Evolutionary conservation across 1,140 invertebrate genomes (phyloP).

Genomic region (Trissolcus basalis): DNA sequence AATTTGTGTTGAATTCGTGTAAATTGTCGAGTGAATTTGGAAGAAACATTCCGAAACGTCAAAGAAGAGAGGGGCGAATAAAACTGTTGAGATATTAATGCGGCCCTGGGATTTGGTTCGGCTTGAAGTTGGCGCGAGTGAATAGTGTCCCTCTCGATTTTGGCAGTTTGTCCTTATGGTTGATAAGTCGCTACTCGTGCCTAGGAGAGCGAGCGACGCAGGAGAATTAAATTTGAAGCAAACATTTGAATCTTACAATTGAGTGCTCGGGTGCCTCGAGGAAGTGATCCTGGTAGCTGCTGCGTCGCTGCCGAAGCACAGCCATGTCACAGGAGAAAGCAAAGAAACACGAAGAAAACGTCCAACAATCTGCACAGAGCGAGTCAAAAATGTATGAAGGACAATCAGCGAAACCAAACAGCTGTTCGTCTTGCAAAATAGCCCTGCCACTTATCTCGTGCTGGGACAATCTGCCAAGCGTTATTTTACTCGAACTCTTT

Average conservation of each 20-base stretch:
- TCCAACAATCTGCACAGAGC: constrained; percentile 17
- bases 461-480: constrained; percentile 79
- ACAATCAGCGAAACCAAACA: constrained; percentile 66
- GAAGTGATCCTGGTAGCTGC: constrained; percentile 11
- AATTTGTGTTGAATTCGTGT: too few relatives aligned
- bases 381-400: constrained; percentile 59
- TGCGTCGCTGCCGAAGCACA: constrained; percentile 11
- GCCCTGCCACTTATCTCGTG: constrained; percentile 60
- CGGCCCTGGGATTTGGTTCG: constrained; percentile 2
- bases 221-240: constrained; percentile 34
- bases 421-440: constrained; percentile 65
- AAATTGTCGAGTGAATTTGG: too few relatives aligned
- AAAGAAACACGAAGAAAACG: constrained; percentile 43
- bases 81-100: not conserved
- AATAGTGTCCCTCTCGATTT: constrained; percentile 22
- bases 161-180: constrained; percentile 44
- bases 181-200: constrained; percentile 22
- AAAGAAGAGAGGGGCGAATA: not conserved
- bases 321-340: constrained; percentile 47
- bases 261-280: constrained; percentile 5
- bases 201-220: constrained; percentile 15
- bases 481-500: constrained; percentile 80
- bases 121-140: constrained; percentile 21
- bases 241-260: constrained; percentile 13
- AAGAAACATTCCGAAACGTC: too few relatives aligned